These are phyloP conservation scores for Jaculus jaculus DNA, from an alignment of 2,113 vertebrate genomes.

Conservation along the genomic window DNA sequence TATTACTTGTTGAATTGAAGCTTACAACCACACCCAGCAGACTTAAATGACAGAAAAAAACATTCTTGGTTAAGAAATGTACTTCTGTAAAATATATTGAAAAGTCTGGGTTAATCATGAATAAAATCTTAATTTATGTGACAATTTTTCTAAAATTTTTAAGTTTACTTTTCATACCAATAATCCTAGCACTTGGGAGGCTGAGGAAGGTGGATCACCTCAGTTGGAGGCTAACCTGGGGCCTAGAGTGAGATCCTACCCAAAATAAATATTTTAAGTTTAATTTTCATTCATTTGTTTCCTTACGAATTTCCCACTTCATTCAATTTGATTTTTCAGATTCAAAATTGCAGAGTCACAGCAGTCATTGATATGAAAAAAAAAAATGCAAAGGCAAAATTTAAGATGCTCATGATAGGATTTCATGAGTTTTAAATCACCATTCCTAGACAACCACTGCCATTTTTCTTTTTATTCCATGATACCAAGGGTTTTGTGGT, in stretches of 20 bases:
- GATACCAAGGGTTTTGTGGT: not conserved
- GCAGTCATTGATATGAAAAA: not conserved
- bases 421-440: not conserved
- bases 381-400: not conserved
- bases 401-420: not conserved
- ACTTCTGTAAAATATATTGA: not conserved
- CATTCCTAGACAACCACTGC: not conserved
- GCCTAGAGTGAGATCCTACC: too few relatives aligned
- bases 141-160: constrained; percentile 1
- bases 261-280: too few relatives aligned
- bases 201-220: too few relatives aligned
- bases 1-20: not conserved
- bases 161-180: too few relatives aligned
- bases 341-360: constrained; percentile 3
- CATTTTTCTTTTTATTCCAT: not conserved
- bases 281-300: not conserved
- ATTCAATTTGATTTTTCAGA: not conserved
- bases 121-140: not conserved
- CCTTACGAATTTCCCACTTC: constrained; percentile 11
- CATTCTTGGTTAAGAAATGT: not conserved
- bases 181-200: too few relatives aligned
- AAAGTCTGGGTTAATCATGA: constrained; percentile 13
- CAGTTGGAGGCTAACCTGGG: too few relatives aligned
- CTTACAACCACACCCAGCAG: not conserved
- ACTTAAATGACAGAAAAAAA: not conserved